phyloP scores from a whole-genome alignment of 2,797 vertebrate genomes.

The Macropus fuliginosus region DNA sequence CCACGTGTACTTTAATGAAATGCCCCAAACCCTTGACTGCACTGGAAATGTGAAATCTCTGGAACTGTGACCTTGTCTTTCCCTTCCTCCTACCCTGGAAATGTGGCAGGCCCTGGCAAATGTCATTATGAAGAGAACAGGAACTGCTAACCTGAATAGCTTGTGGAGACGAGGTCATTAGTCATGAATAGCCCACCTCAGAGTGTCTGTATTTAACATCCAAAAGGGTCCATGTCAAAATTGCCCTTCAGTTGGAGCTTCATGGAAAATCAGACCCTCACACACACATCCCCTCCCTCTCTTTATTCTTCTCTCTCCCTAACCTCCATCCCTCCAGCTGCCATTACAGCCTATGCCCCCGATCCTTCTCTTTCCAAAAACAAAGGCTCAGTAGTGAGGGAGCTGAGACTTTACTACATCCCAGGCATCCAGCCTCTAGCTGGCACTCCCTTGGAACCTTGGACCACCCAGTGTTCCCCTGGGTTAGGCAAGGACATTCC shows the following conservation, averaged over 20 bases:
- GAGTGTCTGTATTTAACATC: not conserved
- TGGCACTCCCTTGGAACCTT: slow-evolving; percentile 23
- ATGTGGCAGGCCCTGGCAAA: not conserved
- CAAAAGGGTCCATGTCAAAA: fast-evolving
- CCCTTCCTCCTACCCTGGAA: not conserved
- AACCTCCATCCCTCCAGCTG: not conserved
- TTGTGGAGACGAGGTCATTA: not conserved
- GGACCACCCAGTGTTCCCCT: slow-evolving; percentile 13
- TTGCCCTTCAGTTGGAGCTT: not conserved
- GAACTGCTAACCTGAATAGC: not conserved
- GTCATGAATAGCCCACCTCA: not conserved
- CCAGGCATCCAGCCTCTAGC: slow-evolving; percentile 29
- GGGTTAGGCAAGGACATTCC: slow-evolving; percentile 68
- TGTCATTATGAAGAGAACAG: not conserved
- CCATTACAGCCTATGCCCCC: slow-evolving; percentile 42
- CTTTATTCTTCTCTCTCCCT: not conserved
- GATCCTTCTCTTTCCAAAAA: slow-evolving; percentile 56
- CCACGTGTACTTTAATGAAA: not conserved
- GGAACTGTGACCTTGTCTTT: not conserved
- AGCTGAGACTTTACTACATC: not conserved
- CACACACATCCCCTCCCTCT: fast-evolving
- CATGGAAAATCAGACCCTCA: not conserved
- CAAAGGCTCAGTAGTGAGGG: slow-evolving; percentile 5
- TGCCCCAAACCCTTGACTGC: not conserved
- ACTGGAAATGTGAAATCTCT: not conserved